These are phyloP conservation scores for Podotricha telesiphe DNA, from an alignment of 2,888 invertebrate genomes.

Conservation along the genomic window DNA sequence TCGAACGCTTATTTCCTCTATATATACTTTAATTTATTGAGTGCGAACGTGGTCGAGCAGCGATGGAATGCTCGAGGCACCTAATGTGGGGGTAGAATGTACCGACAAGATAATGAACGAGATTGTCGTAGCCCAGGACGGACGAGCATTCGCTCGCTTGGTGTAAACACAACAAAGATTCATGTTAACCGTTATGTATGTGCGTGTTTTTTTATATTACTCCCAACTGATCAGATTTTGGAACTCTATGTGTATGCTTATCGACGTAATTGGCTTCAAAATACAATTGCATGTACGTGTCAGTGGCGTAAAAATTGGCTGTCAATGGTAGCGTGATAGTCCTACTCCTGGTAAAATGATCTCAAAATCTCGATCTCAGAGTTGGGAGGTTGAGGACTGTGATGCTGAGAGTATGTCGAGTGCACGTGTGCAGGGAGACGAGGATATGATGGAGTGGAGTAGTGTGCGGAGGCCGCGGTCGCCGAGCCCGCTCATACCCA, in stretches of 20 bases:
- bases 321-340: slow-evolving; percentile 38
- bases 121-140: slow-evolving; percentile 1
- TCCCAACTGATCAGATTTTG: slow-evolving; percentile 22
- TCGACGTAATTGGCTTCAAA: slow-evolving; percentile 25
- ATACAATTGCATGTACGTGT: slow-evolving; percentile 28
- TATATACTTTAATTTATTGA: background rate
- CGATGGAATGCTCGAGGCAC: slow-evolving; percentile 23
- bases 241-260: slow-evolving; percentile 20
- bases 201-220: slow-evolving; percentile 26
- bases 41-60: slow-evolving; percentile 28
- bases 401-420: slow-evolving; percentile 83
- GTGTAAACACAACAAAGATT: slow-evolving; percentile 22
- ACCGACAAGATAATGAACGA: background rate
- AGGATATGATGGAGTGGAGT: slow-evolving; percentile 85
- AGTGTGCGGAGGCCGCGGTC: slow-evolving; percentile 73
- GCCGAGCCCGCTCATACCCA: slow-evolving; percentile 74
- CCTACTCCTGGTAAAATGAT: slow-evolving; percentile 64
- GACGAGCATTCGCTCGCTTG: slow-evolving; percentile 27
- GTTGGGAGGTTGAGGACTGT: slow-evolving; percentile 82
- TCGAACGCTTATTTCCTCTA: slow-evolving; percentile 8
- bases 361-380: slow-evolving; percentile 81
- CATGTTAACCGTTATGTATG: slow-evolving; percentile 19
- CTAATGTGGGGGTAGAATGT: background rate
- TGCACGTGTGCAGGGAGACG: slow-evolving; percentile 85
- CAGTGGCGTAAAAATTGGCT: slow-evolving; percentile 38